phyloP scores from a whole-genome alignment of 2,888 invertebrate species.

The Diabrotica balteata region DNA sequence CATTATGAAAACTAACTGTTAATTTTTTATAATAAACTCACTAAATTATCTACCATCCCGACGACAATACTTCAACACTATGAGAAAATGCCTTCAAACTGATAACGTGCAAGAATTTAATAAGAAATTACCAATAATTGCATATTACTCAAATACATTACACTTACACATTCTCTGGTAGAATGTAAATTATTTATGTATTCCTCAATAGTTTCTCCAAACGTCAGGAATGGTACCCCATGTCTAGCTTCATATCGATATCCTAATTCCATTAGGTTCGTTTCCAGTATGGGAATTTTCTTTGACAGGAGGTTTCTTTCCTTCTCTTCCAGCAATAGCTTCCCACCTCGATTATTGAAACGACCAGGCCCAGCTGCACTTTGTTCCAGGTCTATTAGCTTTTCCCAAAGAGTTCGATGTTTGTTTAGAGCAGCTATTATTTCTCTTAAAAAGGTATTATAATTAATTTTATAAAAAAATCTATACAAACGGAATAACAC shows the following conservation, averaged over 20 bases:
- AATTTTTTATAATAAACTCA: too few relatives aligned
- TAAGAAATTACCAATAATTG: not conserved
- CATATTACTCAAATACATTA: too few relatives aligned
- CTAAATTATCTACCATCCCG: too few relatives aligned
- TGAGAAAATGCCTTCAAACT: not conserved
- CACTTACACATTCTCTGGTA: slow-evolving; percentile 63
- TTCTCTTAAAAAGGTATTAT: slow-evolving; percentile 58
- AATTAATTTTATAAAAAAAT: slow-evolving; percentile 24
- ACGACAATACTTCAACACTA: not conserved
- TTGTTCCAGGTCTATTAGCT: slow-evolving; percentile 78
- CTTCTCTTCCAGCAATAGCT: slow-evolving; percentile 84
- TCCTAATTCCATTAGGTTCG: slow-evolving; percentile 66
- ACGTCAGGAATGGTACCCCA: slow-evolving; percentile 66
- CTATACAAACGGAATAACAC: slow-evolving; percentile 28
- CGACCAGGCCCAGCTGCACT: slow-evolving; percentile 81
- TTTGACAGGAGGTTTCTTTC: slow-evolving; percentile 78
- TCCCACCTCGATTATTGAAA: slow-evolving; percentile 87
- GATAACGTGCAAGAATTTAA: not conserved
- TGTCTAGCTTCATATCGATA: slow-evolving; percentile 64
- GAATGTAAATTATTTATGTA: slow-evolving; percentile 70
- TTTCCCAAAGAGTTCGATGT: slow-evolving; percentile 75
- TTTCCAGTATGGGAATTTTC: slow-evolving; percentile 77
- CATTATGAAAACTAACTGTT: too few relatives aligned
- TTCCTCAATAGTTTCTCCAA: slow-evolving; percentile 70
- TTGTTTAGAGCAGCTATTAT: slow-evolving; percentile 72